Percentiles rank a stretch among this genome's conserved stretches.
phyloP scores from a whole-genome alignment of 2,113 vertebrate genomes.

The Neodontobutis hainanensis region DNA sequence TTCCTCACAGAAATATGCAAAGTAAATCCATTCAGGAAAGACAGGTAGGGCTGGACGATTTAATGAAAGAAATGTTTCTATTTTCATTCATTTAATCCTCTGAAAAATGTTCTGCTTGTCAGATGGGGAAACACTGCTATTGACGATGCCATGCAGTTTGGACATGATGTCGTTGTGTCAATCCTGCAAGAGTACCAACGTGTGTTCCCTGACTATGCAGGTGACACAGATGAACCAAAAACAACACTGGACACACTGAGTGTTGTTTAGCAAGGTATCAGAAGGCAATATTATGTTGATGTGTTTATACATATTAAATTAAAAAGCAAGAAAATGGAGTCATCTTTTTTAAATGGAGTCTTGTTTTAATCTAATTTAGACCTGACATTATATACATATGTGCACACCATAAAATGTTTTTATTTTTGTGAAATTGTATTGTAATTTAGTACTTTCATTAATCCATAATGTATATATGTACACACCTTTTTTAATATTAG shows the following conservation, averaged over 20 bases:
- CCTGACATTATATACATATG: too few species aligned
- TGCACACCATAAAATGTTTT: neutral
- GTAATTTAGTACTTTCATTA: neutral
- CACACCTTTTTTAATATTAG: too few species aligned
- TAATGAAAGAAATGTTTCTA: neutral
- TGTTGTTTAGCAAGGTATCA: conserved; percentile 69
- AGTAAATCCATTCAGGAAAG: conserved; percentile 85
- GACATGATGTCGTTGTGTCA: conserved; percentile 77
- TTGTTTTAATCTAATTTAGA: too few species aligned
- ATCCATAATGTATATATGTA: neutral
- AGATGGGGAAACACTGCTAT: conserved; percentile 90
- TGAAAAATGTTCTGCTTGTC: conserved; percentile 25
- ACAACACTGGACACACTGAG: conserved; percentile 70
- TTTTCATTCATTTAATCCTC: neutral
- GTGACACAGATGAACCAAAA: conserved; percentile 74
- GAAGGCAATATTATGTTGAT: neutral
- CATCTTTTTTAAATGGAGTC: too few species aligned
- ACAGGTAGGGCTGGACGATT: conserved; percentile 75
- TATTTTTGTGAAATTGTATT: neutral
- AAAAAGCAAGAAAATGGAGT: too few species aligned
- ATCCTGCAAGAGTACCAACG: conserved; percentile 83
- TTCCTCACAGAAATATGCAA: conserved; percentile 86
- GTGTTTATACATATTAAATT: too few species aligned
- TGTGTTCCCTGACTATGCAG: conserved; percentile 48
- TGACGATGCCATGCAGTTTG: conserved; percentile 86